A percentile compares a stretch with the other conserved stretches of the same genome.
These are phyloP conservation scores for Apogon hyalosoma DNA, from an alignment of 2,797 vertebrate genomes.

Conservation along the genomic window DNA sequence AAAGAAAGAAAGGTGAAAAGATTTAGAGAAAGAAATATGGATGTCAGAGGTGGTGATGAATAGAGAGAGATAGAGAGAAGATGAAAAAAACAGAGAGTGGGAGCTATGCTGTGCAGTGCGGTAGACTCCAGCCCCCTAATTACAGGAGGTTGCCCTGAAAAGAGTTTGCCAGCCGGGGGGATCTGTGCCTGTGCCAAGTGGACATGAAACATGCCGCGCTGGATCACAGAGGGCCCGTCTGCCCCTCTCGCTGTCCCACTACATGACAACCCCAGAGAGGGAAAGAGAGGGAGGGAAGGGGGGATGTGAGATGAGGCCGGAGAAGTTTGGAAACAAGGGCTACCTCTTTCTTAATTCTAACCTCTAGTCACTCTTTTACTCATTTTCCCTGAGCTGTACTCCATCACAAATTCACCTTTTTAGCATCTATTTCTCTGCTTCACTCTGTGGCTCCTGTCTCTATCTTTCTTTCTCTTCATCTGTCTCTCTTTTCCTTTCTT, in stretches of 20 bases:
- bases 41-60: constrained; percentile 43
- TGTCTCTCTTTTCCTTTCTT: constrained; percentile 15
- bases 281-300: constrained; percentile 37
- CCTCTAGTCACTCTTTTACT: constrained; percentile 50
- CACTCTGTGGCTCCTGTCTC: constrained; percentile 9
- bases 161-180: constrained; percentile 85
- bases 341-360: constrained; percentile 61
- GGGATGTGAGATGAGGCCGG: constrained; percentile 12
- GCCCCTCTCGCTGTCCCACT: constrained; percentile 78
- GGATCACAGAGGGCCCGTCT: constrained; percentile 84
- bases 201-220: constrained; percentile 86
- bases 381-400: constrained; percentile 24
- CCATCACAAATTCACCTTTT: constrained; percentile 26
- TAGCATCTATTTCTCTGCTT: constrained; percentile 31
- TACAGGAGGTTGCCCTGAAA: constrained; percentile 87
- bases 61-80: constrained; percentile 34
- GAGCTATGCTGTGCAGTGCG: constrained; percentile 70
- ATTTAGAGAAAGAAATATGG: constrained; percentile 37
- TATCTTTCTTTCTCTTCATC: constrained; percentile 20
- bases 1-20: constrained; percentile 11
- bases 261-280: constrained; percentile 76
- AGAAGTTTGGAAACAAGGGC: constrained; percentile 54
- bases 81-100: constrained; percentile 43
- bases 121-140: constrained; percentile 86
- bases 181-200: constrained; percentile 84